These are phyloP conservation scores for Tangara arthus DNA, from an alignment of 2,797 vertebrate genomes.

Conservation along the genomic window DNA sequence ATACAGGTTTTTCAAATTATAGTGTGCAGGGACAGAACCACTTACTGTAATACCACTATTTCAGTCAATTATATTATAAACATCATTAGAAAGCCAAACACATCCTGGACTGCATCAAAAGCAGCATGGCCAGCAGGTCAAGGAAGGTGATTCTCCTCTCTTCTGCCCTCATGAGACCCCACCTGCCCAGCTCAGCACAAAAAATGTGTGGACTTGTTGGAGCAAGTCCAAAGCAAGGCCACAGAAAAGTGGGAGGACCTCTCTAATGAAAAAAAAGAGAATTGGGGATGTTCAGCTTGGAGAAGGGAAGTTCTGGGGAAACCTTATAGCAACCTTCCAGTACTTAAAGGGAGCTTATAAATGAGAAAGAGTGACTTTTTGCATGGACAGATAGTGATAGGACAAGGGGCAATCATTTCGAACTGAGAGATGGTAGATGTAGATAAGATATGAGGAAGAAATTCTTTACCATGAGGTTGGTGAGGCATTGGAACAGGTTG, in stretches of 20 bases:
- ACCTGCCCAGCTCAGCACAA: not conserved
- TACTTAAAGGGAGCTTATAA: not conserved
- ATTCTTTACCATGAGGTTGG: not conserved
- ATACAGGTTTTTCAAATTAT: not conserved
- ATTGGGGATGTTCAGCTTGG: not conserved
- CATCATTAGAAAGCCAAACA: not conserved
- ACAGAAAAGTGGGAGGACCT: not conserved
- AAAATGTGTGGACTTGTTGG: not conserved
- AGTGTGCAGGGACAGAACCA: not conserved
- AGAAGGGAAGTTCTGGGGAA: not conserved
- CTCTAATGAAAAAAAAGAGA: not conserved
- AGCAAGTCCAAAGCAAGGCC: not conserved
- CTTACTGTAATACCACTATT: not conserved
- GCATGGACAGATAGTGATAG: not conserved
- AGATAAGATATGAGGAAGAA: not conserved
- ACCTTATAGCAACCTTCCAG: not conserved
- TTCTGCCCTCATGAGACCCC: not conserved
- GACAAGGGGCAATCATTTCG: not conserved
- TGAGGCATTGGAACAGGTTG: not conserved
- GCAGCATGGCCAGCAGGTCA: not conserved
- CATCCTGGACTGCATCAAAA: not conserved
- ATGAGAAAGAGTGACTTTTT: not conserved
- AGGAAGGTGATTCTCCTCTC: not conserved
- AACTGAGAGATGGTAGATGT: not conserved
- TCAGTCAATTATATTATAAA: not conserved